These are phyloP conservation scores for Callipepla squamata DNA, from an alignment of 2,113 vertebrate species.

Conservation along the genomic window DNA sequence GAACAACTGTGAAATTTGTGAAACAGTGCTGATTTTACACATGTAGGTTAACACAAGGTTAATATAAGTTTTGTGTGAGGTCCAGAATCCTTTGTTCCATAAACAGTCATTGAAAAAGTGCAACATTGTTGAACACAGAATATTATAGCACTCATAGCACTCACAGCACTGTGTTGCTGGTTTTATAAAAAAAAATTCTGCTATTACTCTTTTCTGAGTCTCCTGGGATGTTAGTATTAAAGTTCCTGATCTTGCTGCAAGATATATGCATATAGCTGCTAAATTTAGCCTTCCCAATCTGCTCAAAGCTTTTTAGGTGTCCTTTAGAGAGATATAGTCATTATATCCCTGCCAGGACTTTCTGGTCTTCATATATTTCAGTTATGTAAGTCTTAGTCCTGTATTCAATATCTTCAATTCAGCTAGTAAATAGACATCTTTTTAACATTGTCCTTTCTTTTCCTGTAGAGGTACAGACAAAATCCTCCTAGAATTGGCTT, in stretches of 20 bases:
- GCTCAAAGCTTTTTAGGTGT: not conserved
- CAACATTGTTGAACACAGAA: not conserved
- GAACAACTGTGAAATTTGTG: not conserved
- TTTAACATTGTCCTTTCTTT: not conserved
- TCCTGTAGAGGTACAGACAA: not conserved
- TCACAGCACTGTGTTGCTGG: not conserved
- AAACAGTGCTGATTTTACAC: not conserved
- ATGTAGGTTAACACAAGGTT: too few species aligned
- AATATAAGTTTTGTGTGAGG: not conserved
- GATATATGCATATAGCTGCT: not conserved
- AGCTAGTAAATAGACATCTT: not conserved
- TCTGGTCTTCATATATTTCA: conserved; percentile 8
- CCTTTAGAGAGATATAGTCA: conserved; percentile 14
- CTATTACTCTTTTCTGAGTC: conserved; percentile 3
- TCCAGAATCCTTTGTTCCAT: not conserved
- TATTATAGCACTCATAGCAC: not conserved
- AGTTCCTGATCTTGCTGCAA: conserved; percentile 21
- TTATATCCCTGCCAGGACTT: not conserved
- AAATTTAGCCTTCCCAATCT: conserved; percentile 30
- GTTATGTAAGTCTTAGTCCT: not conserved
- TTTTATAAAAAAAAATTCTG: not conserved
- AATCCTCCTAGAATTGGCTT: not conserved
- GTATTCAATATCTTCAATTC: not conserved
- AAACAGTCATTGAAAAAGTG: not conserved
- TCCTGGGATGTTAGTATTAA: not conserved